Conservation (phyloP, 2,888 invertebrate species). For the Apamea anceps region DNA sequence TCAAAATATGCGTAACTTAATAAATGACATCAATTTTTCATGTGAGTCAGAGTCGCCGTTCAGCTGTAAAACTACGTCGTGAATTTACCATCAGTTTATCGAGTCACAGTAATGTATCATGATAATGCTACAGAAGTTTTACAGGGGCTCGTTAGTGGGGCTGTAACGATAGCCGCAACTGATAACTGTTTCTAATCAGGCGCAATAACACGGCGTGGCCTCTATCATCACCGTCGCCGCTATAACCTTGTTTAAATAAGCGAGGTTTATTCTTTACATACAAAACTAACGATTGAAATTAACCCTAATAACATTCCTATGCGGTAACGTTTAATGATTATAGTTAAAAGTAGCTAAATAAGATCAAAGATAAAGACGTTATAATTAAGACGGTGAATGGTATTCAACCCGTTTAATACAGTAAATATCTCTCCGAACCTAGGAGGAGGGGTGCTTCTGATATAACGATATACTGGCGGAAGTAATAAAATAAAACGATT, state of each 20-base stretch:
- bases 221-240: constrained; percentile 49
- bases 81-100: constrained; percentile 83
- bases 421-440: constrained; percentile 79
- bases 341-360: neutral
- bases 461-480: constrained; percentile 89
- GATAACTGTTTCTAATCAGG: constrained; percentile 89
- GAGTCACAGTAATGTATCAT: constrained; percentile 81
- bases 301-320: constrained; percentile 57
- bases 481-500: constrained; percentile 91
- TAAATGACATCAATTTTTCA: constrained; percentile 51
- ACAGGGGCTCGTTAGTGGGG: constrained; percentile 86
- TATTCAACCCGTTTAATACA: constrained; percentile 74
- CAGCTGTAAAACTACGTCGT: constrained; percentile 74
- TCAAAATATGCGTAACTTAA: constrained; percentile 21
- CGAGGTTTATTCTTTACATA: constrained; percentile 22
- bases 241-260: constrained; percentile 41
- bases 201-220: constrained; percentile 80
- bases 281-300: constrained; percentile 50
- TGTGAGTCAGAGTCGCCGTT: constrained; percentile 26
- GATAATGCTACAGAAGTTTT: constrained; percentile 85
- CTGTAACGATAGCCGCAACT: constrained; percentile 87
- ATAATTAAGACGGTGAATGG: constrained; percentile 42
- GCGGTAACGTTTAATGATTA: constrained; percentile 27
- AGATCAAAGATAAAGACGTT: constrained; percentile 35
- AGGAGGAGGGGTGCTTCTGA: constrained; percentile 81